Conservation (phyloP, 2,797 vertebrate genomes). For the Cyprinodon diabolis region DNA sequence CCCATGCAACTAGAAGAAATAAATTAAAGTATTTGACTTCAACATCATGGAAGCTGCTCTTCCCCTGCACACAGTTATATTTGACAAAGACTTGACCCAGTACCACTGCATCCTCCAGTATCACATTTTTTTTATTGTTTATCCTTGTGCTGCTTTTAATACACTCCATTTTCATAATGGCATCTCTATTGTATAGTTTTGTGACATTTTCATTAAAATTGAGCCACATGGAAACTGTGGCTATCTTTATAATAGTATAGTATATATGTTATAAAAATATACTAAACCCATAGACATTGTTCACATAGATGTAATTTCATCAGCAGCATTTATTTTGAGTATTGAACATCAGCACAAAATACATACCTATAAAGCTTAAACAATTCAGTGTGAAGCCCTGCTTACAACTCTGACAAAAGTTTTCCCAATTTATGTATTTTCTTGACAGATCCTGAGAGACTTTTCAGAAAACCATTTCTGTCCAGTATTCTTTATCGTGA, state of each 20-base stretch:
- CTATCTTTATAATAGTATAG: not conserved
- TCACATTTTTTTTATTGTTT: not conserved
- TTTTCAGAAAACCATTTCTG: conserved; percentile 85
- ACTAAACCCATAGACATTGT: not conserved
- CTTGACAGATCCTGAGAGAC: conserved; percentile 85
- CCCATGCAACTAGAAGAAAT: not conserved
- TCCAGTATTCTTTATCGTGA: conserved; percentile 78
- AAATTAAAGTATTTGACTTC: not conserved
- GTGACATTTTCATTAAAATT: not conserved
- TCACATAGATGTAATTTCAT: not conserved
- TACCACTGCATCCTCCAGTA: not conserved
- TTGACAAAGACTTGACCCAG: not conserved
- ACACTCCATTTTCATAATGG: not conserved
- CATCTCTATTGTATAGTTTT: not conserved
- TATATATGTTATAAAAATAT: not conserved
- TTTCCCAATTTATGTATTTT: conserved; percentile 53
- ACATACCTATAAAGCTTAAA: conserved; percentile 15
- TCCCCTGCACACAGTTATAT: not conserved
- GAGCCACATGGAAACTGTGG: not conserved
- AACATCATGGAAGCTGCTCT: not conserved
- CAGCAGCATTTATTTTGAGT: not conserved
- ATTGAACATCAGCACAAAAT: conserved; percentile 10
- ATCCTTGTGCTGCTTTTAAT: not conserved
- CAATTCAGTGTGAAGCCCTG: conserved; percentile 13
- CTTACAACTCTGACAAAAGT: conserved; percentile 32